Conservation (phyloP, 2,797 vertebrate species). For the Eulemur albifrons region DNA sequence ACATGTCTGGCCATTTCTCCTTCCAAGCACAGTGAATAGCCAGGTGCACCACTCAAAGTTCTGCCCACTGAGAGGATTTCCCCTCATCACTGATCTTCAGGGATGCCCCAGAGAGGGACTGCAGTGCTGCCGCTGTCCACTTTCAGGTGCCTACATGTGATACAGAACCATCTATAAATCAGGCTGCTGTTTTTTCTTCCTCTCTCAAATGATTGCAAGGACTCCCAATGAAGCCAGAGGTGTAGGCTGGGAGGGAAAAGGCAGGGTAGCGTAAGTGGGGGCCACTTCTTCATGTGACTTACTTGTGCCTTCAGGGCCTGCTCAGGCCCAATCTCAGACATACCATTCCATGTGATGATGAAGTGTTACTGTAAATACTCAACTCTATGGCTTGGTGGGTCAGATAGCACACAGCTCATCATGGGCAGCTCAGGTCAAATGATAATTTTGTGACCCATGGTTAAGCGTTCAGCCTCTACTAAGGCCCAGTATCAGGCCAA, state of each 20-base stretch:
- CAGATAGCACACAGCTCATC: background rate
- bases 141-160: background rate
- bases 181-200: background rate
- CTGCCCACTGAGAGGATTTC: background rate
- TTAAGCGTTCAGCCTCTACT: background rate
- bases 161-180: background rate
- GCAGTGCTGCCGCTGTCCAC: background rate
- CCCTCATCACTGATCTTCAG: background rate
- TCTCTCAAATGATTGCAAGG: background rate
- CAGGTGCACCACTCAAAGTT: background rate
- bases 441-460: background rate
- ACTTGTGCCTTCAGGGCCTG: background rate
- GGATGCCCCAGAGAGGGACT: background rate
- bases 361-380: background rate
- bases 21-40: background rate
- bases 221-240: background rate
- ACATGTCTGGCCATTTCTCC: background rate
- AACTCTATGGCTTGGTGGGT: background rate
- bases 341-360: background rate
- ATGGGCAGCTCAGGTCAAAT: background rate
- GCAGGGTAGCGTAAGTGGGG: background rate
- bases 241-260: background rate
- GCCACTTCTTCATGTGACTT: background rate
- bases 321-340: background rate
- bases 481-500: background rate